A percentile compares a stretch with the other conserved stretches of the same genome.
Evolutionary conservation across 2,797 vertebrate genomes (phyloP).

Genomic region (Danio aesculapii): DNA sequence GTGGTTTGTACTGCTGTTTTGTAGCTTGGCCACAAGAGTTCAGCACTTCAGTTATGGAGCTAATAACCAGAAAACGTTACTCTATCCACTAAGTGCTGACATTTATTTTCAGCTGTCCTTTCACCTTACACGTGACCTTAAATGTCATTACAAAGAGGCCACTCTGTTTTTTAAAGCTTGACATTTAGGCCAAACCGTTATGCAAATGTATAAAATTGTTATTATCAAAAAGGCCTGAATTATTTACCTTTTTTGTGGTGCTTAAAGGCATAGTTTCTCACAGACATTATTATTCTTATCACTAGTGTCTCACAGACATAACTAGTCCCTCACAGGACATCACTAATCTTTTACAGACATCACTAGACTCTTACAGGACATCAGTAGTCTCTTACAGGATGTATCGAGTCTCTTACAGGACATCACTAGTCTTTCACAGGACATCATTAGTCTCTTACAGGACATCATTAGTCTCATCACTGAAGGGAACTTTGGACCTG

Average conservation of each 20-base stretch:
- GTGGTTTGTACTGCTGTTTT: slow-evolving; percentile 25
- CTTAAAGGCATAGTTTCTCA: too few relatives aligned
- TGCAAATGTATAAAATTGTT: not conserved
- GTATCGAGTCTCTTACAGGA: too few relatives aligned
- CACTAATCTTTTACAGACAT: not conserved
- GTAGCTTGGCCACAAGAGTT: slow-evolving; percentile 20
- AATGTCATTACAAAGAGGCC: not conserved
- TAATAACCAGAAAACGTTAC: slow-evolving; percentile 14
- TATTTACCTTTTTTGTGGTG: slow-evolving; percentile 2
- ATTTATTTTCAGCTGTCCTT: slow-evolving; percentile 8
- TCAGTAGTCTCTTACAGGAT: too few relatives aligned
- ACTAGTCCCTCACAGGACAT: too few relatives aligned
- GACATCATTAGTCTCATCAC: too few relatives aligned
- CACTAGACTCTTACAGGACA: too few relatives aligned
- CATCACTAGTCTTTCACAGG: too few relatives aligned
- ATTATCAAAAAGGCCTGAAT: not conserved
- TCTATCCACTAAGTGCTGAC: slow-evolving; percentile 20
- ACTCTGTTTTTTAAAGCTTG: not conserved
- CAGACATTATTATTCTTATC: too few relatives aligned
- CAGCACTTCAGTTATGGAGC: slow-evolving; percentile 1
- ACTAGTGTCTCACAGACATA: too few relatives aligned
- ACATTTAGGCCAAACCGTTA: not conserved
- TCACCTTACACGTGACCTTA: slow-evolving; percentile 1
- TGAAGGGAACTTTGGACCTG: too few relatives aligned
- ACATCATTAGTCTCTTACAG: too few relatives aligned